These are phyloP conservation scores for Gymnothorax javanicus DNA, from an alignment of 2,797 vertebrate species.

Conservation along the genomic window DNA sequence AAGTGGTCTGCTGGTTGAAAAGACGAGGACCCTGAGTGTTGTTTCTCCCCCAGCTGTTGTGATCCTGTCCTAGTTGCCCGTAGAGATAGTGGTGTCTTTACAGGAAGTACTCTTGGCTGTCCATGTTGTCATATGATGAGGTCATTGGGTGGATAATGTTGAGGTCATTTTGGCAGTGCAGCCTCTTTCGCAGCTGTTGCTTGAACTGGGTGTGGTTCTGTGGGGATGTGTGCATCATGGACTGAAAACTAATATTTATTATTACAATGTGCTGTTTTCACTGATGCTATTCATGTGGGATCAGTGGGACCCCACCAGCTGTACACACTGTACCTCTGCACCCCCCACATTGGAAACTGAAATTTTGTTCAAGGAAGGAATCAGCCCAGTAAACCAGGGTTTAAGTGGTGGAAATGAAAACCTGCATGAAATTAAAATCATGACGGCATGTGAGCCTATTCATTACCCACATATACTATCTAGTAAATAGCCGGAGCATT, in stretches of 20 bases:
- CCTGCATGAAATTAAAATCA: not conserved
- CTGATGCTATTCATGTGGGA: no score
- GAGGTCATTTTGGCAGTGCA: slow-evolving; percentile 42
- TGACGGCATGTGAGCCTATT: slow-evolving; percentile 18
- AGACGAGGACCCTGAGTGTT: not conserved
- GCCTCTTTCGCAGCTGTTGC: slow-evolving; percentile 64
- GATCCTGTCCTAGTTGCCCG: not conserved
- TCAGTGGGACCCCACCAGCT: no score
- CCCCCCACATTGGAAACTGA: no score
- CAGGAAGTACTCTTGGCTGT: slow-evolving; percentile 49
- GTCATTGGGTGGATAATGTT: slow-evolving; percentile 24
- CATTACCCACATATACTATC: not conserved
- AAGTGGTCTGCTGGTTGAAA: not conserved
- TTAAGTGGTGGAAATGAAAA: no score
- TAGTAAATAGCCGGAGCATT: no score
- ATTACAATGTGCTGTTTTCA: not conserved
- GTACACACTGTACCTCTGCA: no score
- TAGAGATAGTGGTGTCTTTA: slow-evolving; percentile 9
- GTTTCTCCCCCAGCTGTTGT: not conserved
- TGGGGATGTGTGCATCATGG: not conserved
- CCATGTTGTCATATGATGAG: slow-evolving; percentile 28
- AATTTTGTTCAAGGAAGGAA: no score
- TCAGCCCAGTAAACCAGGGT: no score
- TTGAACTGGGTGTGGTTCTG: slow-evolving; percentile 52
- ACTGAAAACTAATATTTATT: not conserved